Percentiles rank a stretch among this genome's conserved stretches.
Conservation (phyloP, 2,888 invertebrate species). For the Calameuta filiformis region DNA sequence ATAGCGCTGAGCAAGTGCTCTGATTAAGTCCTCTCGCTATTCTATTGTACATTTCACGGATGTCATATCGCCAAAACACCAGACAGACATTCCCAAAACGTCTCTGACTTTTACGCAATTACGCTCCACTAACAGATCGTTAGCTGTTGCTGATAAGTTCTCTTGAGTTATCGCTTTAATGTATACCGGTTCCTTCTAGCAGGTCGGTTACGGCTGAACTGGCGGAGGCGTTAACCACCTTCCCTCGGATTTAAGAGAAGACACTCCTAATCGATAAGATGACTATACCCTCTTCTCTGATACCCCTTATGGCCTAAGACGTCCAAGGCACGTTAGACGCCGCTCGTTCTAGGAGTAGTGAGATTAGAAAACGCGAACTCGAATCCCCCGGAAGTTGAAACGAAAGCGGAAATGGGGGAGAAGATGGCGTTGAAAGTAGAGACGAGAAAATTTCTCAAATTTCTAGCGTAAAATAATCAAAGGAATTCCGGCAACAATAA, state of each 20-base stretch:
- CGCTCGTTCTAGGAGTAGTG: too few species aligned
- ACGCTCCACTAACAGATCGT: not conserved
- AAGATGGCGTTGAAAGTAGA: too few species aligned
- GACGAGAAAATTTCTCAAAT: not conserved
- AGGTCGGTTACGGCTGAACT: not conserved
- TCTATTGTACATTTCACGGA: not conserved
- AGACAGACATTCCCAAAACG: not conserved
- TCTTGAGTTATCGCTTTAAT: not conserved
- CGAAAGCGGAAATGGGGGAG: too few species aligned
- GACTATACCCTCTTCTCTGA: too few species aligned
- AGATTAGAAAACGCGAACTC: too few species aligned
- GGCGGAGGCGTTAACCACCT: constrained; percentile 5
- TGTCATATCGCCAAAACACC: not conserved
- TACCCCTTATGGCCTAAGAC: too few species aligned
- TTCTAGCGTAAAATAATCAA: not conserved
- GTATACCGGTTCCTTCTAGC: not conserved
- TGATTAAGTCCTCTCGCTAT: constrained; percentile 30
- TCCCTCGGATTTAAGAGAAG: constrained; percentile 4
- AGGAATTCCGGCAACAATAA: too few species aligned
- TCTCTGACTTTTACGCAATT: constrained; percentile 31
- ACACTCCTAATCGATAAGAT: not conserved
- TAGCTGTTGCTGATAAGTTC: not conserved
- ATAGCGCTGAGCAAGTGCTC: constrained; percentile 36
- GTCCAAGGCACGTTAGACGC: too few species aligned
- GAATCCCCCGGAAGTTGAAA: too few species aligned